Evolutionary conservation across 2,888 invertebrate species (phyloP), one percentile per base, ranked within the genome.

Genomic region (Orchestes rusci): DNA sequence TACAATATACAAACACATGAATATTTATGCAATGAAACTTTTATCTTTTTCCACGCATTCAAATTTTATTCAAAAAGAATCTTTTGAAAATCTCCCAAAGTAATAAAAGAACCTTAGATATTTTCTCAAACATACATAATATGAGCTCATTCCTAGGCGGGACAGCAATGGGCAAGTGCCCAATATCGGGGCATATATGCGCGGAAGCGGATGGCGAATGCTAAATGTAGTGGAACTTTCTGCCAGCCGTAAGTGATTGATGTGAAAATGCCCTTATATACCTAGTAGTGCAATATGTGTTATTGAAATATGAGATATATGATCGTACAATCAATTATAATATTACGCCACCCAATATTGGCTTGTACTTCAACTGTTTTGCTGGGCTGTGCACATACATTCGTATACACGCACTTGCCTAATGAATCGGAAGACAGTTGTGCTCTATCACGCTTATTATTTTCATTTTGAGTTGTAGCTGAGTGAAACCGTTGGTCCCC

Each of bases 211-310:
- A 57, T 59, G 59, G 56, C 56, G 53, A 62, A 68, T 64, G 68
- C 66, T 67, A 68, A 69, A 69, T 69, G 68, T 69, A 69, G 62
- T 66, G 68, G 67, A 68, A 69, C 63, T 63, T 64, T 60, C 63
- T 62, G 57, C 64, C 67, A 67, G 62, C 67, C 68, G 67, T 66
- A 59, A 69, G 67, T 68, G 68, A 69, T 68, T 66, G 68, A 69
- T 69, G 66, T 63, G 60, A 62, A 58, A 63, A 66, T 65, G 64
- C 66, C 65, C 66, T 65, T 63, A 60, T n/a, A n/a, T 62, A 66
- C 64, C 66, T 63, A 65, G 59, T 58, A 63, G 61, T 60, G 64
- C 64, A 64, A 65, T 63, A 64, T 64, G 64, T 65, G 65, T 66
- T 66, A 66, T 67, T 67, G 67, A 67, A 67, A 66, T 67, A 64